These are phyloP conservation scores for Drosophila rubida DNA, from an alignment of 2,888 invertebrate species.

Conservation along the genomic window DNA sequence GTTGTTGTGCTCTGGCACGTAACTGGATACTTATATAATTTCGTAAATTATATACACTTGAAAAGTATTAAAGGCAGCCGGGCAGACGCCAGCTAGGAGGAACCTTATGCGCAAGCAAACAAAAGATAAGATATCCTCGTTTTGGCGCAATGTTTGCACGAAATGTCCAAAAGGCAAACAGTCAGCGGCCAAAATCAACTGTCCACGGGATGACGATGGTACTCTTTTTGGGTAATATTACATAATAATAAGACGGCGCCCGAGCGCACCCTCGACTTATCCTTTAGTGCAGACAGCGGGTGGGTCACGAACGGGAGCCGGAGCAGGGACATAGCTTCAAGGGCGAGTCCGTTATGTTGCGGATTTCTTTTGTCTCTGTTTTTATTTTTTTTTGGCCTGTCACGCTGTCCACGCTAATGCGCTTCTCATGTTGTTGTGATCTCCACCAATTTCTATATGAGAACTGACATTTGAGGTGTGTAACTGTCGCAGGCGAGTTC, in stretches of 20 bases:
- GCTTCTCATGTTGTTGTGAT: conserved; percentile 80
- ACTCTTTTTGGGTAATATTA: conserved; percentile 66
- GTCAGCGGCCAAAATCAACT: conserved; percentile 49
- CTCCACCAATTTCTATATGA: conserved; percentile 60
- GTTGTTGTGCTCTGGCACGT: conserved; percentile 47
- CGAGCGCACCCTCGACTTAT: conserved; percentile 66
- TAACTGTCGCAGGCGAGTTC: conserved; percentile 65
- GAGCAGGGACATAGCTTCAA: conserved; percentile 25
- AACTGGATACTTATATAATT: conserved; percentile 79
- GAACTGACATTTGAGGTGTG: conserved; percentile 82
- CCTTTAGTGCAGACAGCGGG: conserved; percentile 55
- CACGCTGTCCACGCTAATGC: conserved; percentile 74
- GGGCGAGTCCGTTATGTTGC: conserved; percentile 37
- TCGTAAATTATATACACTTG: conserved; percentile 76
- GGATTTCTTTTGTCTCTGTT: conserved; percentile 20
- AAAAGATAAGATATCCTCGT: conserved; percentile 81
- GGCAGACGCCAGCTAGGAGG: conserved; percentile 51
- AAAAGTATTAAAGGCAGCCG: conserved; percentile 76
- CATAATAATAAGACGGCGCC: conserved; percentile 48
- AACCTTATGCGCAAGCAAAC: conserved; percentile 79
- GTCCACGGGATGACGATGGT: conserved; percentile 30
- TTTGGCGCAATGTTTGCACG: conserved; percentile 67
- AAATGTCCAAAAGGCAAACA: conserved; percentile 73
- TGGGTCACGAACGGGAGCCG: conserved; percentile 5
- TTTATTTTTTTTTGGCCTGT: conserved; percentile 39